These are phyloP conservation scores for Aulostomus chinensis DNA, from an alignment of 2,797 vertebrate genomes.

Conservation along the genomic window DNA sequence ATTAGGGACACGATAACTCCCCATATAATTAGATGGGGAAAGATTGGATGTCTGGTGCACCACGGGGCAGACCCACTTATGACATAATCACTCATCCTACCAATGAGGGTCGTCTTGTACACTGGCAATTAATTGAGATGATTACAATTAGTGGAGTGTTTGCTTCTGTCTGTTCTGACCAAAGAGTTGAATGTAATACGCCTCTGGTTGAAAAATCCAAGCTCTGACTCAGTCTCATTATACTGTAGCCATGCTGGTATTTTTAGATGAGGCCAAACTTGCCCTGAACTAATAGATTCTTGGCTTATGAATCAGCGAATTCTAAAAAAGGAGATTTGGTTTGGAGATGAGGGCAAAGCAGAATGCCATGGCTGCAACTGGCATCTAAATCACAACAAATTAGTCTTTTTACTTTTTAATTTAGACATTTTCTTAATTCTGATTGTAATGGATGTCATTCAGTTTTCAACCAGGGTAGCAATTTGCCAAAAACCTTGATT, in stretches of 20 bases:
- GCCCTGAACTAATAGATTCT: constrained; percentile 42
- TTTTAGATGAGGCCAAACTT: constrained; percentile 36
- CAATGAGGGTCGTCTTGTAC: constrained; percentile 54
- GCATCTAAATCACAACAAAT: constrained; percentile 5
- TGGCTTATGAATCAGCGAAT: constrained; percentile 44
- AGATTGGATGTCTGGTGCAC: constrained; percentile 65
- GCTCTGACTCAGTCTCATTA: constrained; percentile 48
- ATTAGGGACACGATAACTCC: constrained; percentile 73
- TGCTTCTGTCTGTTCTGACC: constrained; percentile 54
- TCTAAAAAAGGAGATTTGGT: constrained; percentile 31
- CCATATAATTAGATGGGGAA: constrained; percentile 72
- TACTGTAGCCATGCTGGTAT: constrained; percentile 19
- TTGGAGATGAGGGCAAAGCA: constrained; percentile 23
- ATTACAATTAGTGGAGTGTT: constrained; percentile 64
- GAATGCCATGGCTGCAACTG: constrained; percentile 6
- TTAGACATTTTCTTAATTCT: not conserved
- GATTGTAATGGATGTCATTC: not conserved
- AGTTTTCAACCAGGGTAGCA: too few relatives aligned
- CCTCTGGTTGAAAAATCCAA: constrained; percentile 34
- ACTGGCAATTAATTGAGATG: constrained; percentile 66
- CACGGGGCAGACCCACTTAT: constrained; percentile 66
- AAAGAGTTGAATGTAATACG: constrained; percentile 48
- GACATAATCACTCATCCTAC: constrained; percentile 64
- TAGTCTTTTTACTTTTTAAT: not conserved
- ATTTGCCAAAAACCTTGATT: too few relatives aligned